Evolutionary conservation across 2,888 invertebrate genomes (phyloP).

Genomic region (Agrilus cyanescens): DNA sequence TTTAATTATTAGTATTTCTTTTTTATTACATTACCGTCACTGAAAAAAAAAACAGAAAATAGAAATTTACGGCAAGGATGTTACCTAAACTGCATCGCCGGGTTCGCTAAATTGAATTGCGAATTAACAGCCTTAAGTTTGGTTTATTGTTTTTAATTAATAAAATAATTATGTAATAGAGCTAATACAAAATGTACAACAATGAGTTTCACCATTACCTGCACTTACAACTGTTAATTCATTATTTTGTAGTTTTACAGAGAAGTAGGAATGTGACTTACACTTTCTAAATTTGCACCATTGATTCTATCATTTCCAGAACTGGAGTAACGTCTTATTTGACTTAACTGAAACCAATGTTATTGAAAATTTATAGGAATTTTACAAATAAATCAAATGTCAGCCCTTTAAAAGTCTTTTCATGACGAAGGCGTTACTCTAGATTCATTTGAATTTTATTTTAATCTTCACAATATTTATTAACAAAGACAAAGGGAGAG

Average conservation of each 20-base stretch:
- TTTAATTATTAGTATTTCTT: no score
- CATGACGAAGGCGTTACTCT: no score
- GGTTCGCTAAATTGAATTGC: slow-evolving; percentile 7
- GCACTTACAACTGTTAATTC: slow-evolving; percentile 15
- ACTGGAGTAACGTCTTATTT: slow-evolving; percentile 13
- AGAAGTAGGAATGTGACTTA: slow-evolving; percentile 30
- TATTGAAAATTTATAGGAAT: no score
- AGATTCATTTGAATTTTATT: background rate
- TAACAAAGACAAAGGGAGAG: slow-evolving; percentile 1
- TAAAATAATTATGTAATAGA: slow-evolving; percentile 16
- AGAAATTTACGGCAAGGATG: no score
- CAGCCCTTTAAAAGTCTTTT: no score
- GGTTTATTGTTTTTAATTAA: slow-evolving; percentile 11
- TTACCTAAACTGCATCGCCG: slow-evolving; percentile 11
- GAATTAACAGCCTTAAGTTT: slow-evolving; percentile 15
- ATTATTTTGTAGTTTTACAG: slow-evolving; percentile 18
- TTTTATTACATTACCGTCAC: no score
- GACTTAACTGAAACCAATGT: no score
- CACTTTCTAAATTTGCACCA: slow-evolving; percentile 29
- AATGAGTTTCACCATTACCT: slow-evolving; percentile 13
- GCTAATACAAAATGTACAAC: slow-evolving; percentile 18
- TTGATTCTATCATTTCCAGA: slow-evolving; percentile 26
- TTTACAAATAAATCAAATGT: no score
- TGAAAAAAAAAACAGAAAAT: no score
- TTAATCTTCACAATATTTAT: slow-evolving; percentile 3